These are phyloP conservation scores for Nicator chloris DNA, from an alignment of 2,113 vertebrate genomes.

Conservation along the genomic window DNA sequence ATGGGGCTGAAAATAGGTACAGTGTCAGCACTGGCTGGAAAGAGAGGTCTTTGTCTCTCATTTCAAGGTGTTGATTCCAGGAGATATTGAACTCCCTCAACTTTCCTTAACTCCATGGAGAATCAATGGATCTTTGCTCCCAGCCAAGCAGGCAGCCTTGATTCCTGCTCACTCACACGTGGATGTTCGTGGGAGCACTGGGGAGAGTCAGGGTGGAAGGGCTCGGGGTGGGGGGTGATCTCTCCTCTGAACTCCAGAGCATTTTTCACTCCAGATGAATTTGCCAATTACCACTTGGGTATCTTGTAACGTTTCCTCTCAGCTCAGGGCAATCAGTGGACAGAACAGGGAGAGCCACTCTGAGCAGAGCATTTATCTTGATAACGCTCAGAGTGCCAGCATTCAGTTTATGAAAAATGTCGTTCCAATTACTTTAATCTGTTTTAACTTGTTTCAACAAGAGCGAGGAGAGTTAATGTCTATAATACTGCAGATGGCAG, in stretches of 20 bases:
- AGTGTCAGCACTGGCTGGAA: background rate
- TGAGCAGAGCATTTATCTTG: conserved; percentile 12
- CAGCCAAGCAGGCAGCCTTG: background rate
- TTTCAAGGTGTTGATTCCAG: background rate
- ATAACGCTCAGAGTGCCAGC: background rate
- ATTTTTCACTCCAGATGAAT: background rate
- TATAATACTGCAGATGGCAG: background rate
- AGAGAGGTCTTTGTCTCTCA: background rate
- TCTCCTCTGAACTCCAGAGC: background rate
- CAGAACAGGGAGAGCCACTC: background rate
- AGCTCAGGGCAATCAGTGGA: background rate
- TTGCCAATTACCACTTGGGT: background rate
- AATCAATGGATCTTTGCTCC: background rate
- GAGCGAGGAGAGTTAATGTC: background rate
- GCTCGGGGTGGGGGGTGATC: background rate
- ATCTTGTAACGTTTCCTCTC: background rate
- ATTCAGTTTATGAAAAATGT: background rate
- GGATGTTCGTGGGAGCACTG: background rate
- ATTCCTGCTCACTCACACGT: background rate
- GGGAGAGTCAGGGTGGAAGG: background rate
- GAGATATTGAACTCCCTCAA: background rate
- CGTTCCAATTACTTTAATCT: conserved; percentile 17
- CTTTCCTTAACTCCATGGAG: background rate
- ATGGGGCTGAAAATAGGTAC: background rate
- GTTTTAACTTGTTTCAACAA: background rate